Evolutionary conservation across 1,140 invertebrate genomes (phyloP).

Genomic region (Drosophila persimilis): DNA sequence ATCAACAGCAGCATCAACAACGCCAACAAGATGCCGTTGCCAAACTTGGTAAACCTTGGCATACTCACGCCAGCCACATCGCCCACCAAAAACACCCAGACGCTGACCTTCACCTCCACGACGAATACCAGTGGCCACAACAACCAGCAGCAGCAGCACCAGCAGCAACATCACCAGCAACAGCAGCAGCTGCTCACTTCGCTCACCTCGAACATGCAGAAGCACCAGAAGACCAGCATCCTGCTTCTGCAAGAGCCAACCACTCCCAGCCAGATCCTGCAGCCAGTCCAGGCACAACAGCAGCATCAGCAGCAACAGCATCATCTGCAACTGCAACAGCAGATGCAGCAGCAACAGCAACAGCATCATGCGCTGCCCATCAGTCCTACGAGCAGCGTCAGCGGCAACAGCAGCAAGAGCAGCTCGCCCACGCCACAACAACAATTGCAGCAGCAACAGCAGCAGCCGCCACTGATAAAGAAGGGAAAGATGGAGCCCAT

Average conservation of each 20-base stretch:
- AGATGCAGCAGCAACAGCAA: slow-evolving; percentile 36
- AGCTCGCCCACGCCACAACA: slow-evolving; percentile 69
- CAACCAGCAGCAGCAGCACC: slow-evolving; percentile 23
- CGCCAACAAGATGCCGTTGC: slow-evolving; percentile 66
- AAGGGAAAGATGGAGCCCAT: slow-evolving; percentile 50
- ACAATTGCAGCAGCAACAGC: slow-evolving; percentile 35
- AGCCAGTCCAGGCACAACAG: slow-evolving; percentile 42
- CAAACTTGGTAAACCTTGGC: slow-evolving; percentile 83
- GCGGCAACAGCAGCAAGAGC: slow-evolving; percentile 68
- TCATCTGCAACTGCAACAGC: slow-evolving; percentile 39
- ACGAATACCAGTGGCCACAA: slow-evolving; percentile 32
- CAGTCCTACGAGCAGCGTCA: slow-evolving; percentile 75
- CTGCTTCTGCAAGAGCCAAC: slow-evolving; percentile 59
- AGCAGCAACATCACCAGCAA: slow-evolving; percentile 54
- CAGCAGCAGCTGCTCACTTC: slow-evolving; percentile 64
- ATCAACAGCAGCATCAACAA: slow-evolving; percentile 45
- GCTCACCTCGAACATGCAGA: slow-evolving; percentile 50
- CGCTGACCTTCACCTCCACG: slow-evolving; percentile 71
- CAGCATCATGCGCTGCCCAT: slow-evolving; percentile 73
- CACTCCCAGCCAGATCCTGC: slow-evolving; percentile 30
- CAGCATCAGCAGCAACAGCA: slow-evolving; percentile 46
- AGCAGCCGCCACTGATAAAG: slow-evolving; percentile 29
- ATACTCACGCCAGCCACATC: slow-evolving; percentile 85
- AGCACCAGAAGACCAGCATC: slow-evolving; percentile 60
- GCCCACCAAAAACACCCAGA: slow-evolving; percentile 82